Percentiles rank a stretch among this genome's conserved stretches.
Evolutionary conservation across 2,113 vertebrate genomes (phyloP).

Genomic region (Eretmochelys imbricata): DNA sequence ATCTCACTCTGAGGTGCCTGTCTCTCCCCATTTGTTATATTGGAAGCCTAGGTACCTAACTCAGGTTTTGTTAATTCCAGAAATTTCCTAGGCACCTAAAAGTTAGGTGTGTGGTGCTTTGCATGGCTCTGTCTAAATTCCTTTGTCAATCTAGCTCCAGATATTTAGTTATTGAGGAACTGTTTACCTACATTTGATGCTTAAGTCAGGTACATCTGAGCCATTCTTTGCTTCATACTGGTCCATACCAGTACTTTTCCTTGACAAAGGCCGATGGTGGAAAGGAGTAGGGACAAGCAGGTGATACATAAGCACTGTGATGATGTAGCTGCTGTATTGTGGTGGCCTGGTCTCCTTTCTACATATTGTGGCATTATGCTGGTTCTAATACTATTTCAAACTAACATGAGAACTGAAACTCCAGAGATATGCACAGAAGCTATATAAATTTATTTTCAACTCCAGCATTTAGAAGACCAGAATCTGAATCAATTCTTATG

Average conservation of each 20-base stretch:
- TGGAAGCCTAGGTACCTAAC: neutral
- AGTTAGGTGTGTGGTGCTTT: neutral
- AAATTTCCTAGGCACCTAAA: neutral
- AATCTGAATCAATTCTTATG: neutral
- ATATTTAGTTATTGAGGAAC: neutral
- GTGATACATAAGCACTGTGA: neutral
- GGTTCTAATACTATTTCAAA: neutral
- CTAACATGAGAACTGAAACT: neutral
- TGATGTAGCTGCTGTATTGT: neutral
- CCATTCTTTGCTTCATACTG: neutral
- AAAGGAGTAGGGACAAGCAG: neutral
- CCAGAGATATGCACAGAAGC: neutral
- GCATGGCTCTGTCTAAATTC: neutral
- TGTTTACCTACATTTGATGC: neutral
- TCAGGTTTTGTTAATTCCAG: neutral
- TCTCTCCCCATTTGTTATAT: neutral
- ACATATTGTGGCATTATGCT: neutral
- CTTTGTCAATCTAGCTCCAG: neutral
- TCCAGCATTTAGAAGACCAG: neutral
- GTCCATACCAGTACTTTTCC: neutral
- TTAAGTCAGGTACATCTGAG: neutral
- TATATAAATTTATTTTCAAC: neutral
- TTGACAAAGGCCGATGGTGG: neutral
- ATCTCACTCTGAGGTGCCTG: neutral
- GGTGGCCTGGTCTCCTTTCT: neutral